Evolutionary conservation across 2,113 vertebrate species (phyloP).

Genomic region (Petroica traversi): DNA sequence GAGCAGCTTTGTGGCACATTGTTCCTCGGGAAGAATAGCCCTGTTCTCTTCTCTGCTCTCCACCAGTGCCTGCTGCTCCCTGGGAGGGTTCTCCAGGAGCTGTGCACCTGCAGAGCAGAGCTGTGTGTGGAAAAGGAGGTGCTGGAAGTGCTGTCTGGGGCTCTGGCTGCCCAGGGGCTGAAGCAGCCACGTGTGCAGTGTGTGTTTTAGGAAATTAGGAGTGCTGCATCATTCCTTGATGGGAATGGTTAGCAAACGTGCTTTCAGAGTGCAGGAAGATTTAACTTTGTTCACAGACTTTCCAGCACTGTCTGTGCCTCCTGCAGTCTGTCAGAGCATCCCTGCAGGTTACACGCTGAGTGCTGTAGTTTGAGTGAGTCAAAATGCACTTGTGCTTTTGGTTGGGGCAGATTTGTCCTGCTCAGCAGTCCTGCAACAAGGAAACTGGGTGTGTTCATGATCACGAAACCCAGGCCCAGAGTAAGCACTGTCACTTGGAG

Average conservation of each 20-base stretch:
- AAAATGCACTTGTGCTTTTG: not conserved
- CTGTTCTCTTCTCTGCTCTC: not conserved
- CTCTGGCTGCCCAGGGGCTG: not conserved
- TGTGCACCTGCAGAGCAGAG: not conserved
- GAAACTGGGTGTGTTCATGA: not conserved
- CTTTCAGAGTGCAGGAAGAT: not conserved
- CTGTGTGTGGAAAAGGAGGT: not conserved
- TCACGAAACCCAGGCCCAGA: not conserved
- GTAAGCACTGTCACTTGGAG: rapidly evolving
- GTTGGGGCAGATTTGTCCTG: not conserved
- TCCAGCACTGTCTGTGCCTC: not conserved
- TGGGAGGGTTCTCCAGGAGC: not conserved
- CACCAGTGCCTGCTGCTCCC: rapidly evolving
- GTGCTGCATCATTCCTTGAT: not conserved
- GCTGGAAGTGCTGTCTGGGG: not conserved
- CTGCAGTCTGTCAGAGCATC: not conserved
- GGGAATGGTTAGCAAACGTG: not conserved
- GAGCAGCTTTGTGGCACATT: not conserved
- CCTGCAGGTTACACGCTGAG: rapidly evolving
- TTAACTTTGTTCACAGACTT: not conserved
- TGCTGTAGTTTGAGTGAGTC: not conserved
- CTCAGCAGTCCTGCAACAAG: not conserved
- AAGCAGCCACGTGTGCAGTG: rapidly evolving
- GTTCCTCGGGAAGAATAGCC: not conserved
- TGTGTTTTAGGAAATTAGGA: not conserved